These are phyloP conservation scores for Incurvaria masculella DNA, from an alignment of 2,888 invertebrate genomes.

Conservation along the genomic window DNA sequence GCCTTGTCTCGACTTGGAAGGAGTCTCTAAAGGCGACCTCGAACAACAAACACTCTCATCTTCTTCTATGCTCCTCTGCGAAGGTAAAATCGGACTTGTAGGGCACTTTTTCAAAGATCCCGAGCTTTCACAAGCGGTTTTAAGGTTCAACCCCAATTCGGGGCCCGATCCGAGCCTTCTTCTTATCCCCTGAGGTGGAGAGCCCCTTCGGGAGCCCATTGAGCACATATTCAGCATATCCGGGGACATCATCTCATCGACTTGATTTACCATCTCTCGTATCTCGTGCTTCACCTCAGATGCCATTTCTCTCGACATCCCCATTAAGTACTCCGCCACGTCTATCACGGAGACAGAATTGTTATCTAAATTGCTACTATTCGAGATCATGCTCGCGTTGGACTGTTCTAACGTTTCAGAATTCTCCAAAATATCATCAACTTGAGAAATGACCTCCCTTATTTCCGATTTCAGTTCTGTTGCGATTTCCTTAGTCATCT, in stretches of 20 bases:
- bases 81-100: slow-evolving; percentile 43
- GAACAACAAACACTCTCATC: slow-evolving; percentile 27
- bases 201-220: slow-evolving; percentile 38
- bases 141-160: slow-evolving; percentile 40
- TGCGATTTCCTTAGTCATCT: slow-evolving; percentile 74
- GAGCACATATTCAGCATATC: no score
- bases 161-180: slow-evolving; percentile 44
- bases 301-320: slow-evolving; percentile 74
- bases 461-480: slow-evolving; percentile 81
- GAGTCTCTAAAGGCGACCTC: slow-evolving; percentile 31
- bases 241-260: slow-evolving; percentile 64
- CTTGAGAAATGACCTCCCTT: slow-evolving; percentile 74
- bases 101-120: slow-evolving; percentile 41
- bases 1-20: slow-evolving; percentile 43
- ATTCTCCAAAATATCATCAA: slow-evolving; percentile 74
- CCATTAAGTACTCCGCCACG: slow-evolving; percentile 74
- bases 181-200: slow-evolving; percentile 43
- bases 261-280: slow-evolving; percentile 68
- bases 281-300: slow-evolving; percentile 77
- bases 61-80: slow-evolving; percentile 33
- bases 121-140: slow-evolving; percentile 21
- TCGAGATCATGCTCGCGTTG: slow-evolving; percentile 46
- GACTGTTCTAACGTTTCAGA: slow-evolving; percentile 58
- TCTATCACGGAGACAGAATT: slow-evolving; percentile 73
- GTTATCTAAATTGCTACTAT: slow-evolving; percentile 60